Base-by-base conservation (phyloP, 2,888 invertebrate genomes). In the Chrysolina haemoptera region DNA sequence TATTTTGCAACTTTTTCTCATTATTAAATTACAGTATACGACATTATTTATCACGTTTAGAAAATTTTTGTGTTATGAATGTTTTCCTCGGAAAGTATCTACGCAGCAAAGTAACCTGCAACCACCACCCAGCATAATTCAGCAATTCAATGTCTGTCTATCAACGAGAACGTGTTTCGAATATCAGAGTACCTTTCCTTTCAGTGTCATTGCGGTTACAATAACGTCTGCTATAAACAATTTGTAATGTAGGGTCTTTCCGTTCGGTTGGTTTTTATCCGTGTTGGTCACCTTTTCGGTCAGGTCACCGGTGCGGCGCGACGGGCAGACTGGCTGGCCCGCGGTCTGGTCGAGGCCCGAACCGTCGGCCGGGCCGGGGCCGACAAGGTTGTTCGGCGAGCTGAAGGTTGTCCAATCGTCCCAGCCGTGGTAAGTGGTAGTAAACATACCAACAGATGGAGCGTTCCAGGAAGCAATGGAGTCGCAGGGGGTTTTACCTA, bases 361-460 rank as follows among this genome's bases (percentile, higher is more conserved):
- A 64, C 27, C n/a, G 65, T 27, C 53, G 59, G 59, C 14, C 27
- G 59, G 59, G 59, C 59, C 59, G 59, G 14, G 35, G 9, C 53
- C 22, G 71, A 50, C 74, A 74, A 74, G 74, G 74, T 67, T 74
- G 74, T 74, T 70, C 20, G 70, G 53, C 67, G 41, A 55, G 50
- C 63, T 72, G 72, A 75, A 75, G 75, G 75, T 71, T 75, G 75
- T 68, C 64, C 18, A 62, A 63, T 59, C 59, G 59, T 64, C 35
- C 59, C 22, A 35, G 59, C 22, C 59, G 35, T 68, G 63, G 70
- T 63, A 68, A 65, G 35, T 68, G 63, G 70, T 63, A 68, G 68
- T 74, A 71, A 74, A 74, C 74, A 71, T 71, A 62, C 63, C 53
- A 53, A 4, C 27, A 14, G 53, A 65, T 46, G 64, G 40, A 40